Evolutionary conservation across 2,888 invertebrate species (phyloP).

Genomic region (Carpatolechia fugitivella): DNA sequence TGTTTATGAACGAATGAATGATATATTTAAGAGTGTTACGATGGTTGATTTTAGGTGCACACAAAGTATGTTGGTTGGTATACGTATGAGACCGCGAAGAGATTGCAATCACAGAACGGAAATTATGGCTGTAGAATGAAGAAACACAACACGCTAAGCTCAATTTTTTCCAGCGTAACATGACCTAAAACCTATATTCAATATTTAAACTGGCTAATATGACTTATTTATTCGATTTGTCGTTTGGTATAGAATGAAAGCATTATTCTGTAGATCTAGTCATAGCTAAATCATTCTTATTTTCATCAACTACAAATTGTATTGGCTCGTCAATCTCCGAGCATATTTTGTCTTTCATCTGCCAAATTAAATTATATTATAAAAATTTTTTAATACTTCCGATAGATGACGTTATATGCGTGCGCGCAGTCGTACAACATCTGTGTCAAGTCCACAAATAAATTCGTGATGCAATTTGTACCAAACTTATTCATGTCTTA

Average conservation of each 20-base stretch:
- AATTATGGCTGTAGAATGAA: constrained; percentile 29
- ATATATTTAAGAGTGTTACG: no score
- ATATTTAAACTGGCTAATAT: no score
- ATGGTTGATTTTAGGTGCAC: no score
- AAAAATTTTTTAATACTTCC: constrained; percentile 21
- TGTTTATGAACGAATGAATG: no score
- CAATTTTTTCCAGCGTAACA: not conserved
- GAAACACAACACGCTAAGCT: not conserved
- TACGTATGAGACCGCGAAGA: no score
- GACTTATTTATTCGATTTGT: no score
- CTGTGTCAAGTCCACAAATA: constrained; percentile 62
- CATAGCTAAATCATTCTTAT: not conserved
- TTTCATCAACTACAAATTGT: constrained; percentile 3
- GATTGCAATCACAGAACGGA: constrained; percentile 34
- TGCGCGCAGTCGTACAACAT: constrained; percentile 36
- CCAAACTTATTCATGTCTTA: constrained; percentile 34
- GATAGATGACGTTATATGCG: constrained; percentile 27
- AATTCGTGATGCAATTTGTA: constrained; percentile 55
- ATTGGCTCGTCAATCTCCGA: no score
- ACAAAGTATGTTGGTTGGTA: no score
- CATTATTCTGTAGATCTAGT: no score
- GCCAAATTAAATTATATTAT: no score
- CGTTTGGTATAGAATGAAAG: no score
- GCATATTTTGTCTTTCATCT: not conserved
- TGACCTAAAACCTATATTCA: no score